Base-by-base conservation (phyloP, 2,797 vertebrate genomes). In the Loris lydekkerianus region DNA sequence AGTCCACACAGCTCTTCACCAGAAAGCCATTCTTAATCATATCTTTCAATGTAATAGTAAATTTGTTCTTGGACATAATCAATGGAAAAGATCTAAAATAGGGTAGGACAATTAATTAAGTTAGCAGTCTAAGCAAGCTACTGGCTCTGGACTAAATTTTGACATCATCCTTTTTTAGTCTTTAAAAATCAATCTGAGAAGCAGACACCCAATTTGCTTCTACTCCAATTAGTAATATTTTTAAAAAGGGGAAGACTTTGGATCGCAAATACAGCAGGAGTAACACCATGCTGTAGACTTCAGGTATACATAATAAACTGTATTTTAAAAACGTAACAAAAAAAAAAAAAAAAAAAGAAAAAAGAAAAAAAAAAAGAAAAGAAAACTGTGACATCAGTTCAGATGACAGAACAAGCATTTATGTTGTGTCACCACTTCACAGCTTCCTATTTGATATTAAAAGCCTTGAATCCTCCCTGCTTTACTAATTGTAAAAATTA, bases 1-100 rank as follows among this genome's bases (percentile, higher is more conserved):
- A 95, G 91, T 93, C 84, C 69, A 37, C 53, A 29, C 63, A 37
- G 27, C 40, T 89, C 2, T 67, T 86, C 46, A 89, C 56, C 18
- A 72, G 49, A 86, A 93, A 89, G 70, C 87, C 72, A 53, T 92
- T 81, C 75, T 83, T 73, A 87, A 87, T 84, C 67, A 63, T 81
- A 40, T 76, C 15, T 84, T 96, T 60, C 18, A 40, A 37, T 23
- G 25, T 2, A 58, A 63, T 94, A 92, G 81, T 83, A 86, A 80
- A 46, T 53, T 56, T 80, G 37, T 91, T 3, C 53, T 56, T 94
- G 34, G 27, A 61, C 53, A 69, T 69, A 91, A 88, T 10, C 37
- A 40, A 73, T 84, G 53, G 69, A 84, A 72, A 56, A 49, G 25
- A 2, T 49, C 49, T 96, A 94, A 87, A 93, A 80, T 80, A 23